Conservation (phyloP, 2,888 invertebrate genomes). For the Agrotis segetum region DNA sequence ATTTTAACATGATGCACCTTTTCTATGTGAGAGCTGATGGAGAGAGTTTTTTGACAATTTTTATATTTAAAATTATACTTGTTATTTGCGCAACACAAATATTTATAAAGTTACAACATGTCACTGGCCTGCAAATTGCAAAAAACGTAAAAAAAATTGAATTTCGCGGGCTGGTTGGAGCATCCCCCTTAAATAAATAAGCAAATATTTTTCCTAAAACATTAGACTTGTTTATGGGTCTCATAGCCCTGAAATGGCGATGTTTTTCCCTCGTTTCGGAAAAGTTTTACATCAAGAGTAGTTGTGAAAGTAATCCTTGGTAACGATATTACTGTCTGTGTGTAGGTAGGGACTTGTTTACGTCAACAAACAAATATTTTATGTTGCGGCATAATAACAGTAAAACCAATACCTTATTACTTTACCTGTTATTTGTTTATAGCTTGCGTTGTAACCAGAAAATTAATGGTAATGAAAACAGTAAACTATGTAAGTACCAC, state of each 20-base stretch:
- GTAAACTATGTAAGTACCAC: constrained; percentile 3
- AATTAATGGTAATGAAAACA: constrained; percentile 16
- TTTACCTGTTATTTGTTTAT: constrained; percentile 18
- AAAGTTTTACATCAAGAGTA: constrained; percentile 44
- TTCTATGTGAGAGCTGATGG: no score
- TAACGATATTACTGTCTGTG: constrained; percentile 23
- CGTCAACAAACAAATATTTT: constrained; percentile 44
- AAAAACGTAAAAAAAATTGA: no score
- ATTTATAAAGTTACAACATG: no score
- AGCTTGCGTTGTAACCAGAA: constrained; percentile 3
- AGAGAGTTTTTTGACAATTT: no score
- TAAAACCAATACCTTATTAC: constrained; percentile 28
- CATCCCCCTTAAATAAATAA: constrained; percentile 33
- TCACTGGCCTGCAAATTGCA: no score
- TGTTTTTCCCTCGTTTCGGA: constrained; percentile 34
- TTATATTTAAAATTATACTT: no score
- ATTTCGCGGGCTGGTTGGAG: no score
- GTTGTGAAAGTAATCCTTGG: constrained; percentile 34
- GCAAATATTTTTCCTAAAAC: constrained; percentile 9
- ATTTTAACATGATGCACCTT: no score
- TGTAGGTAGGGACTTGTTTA: constrained; percentile 39
- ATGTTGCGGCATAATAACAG: constrained; percentile 15
- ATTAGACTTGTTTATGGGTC: constrained; percentile 29
- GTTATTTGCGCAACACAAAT: no score
- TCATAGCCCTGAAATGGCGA: constrained; percentile 22